Evolutionary conservation across 2,888 invertebrate genomes (phyloP).

Genomic region (Lithophane leautieri): DNA sequence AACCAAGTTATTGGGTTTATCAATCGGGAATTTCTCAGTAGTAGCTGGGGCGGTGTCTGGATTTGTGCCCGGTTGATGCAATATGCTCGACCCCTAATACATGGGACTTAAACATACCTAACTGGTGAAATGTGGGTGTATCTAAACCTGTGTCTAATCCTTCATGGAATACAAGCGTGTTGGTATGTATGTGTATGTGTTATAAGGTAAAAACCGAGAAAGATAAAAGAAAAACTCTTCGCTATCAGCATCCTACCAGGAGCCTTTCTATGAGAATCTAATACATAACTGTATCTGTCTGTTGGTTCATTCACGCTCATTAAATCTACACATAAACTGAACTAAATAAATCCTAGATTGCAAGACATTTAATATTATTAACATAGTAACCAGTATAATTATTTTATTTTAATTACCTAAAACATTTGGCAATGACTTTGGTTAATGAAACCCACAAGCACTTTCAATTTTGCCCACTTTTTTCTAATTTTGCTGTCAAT

Average conservation of each 20-base stretch:
- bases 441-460: conserved; percentile 5
- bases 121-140: neutral
- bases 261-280: neutral
- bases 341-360: conserved; percentile 15
- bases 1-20: too few species aligned
- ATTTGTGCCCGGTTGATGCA: neutral
- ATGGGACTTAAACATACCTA: neutral
- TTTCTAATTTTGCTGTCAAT: neutral
- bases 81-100: neutral
- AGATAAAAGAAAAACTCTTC: neutral
- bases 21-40: neutral
- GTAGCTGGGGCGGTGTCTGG: neutral
- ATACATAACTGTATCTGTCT: neutral
- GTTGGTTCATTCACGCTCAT: neutral
- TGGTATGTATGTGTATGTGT: neutral
- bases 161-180: neutral
- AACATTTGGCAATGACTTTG: conserved; percentile 24
- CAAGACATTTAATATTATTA: conserved; percentile 9
- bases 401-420: conserved; percentile 14
- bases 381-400: conserved; percentile 4
- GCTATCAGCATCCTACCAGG: neutral
- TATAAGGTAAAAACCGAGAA: neutral
- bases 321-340: neutral
- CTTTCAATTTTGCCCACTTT: neutral
- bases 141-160: neutral